Conservation (phyloP, 1,140 invertebrate species). For the Akabosia matsudoensis region DNA sequence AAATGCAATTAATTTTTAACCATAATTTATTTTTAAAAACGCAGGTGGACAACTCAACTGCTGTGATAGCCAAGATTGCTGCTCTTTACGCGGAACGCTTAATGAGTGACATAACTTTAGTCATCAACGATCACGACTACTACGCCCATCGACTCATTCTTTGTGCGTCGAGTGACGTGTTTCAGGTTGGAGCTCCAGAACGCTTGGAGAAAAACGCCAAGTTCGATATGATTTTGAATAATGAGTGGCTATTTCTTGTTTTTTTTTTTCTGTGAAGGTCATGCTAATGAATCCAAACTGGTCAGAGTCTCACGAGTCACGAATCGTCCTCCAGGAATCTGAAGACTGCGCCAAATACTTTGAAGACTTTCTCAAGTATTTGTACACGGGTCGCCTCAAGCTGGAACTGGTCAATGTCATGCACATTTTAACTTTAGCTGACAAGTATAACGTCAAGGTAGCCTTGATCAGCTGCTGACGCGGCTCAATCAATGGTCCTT, state of each 20-base stretch:
- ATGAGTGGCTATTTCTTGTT: not conserved
- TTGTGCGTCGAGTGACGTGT: slow-evolving; percentile 91
- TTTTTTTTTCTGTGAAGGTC: slow-evolving; percentile 59
- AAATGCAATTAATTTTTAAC: not conserved
- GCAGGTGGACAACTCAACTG: slow-evolving; percentile 75
- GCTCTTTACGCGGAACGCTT: slow-evolving; percentile 74
- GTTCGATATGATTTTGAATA: slow-evolving; percentile 10
- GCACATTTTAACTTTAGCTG: slow-evolving; percentile 79
- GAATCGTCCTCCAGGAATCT: slow-evolving; percentile 79
- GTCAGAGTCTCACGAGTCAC: slow-evolving; percentile 81
- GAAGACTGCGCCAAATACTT: slow-evolving; percentile 78
- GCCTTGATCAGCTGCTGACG: too few species aligned
- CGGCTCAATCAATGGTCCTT: too few species aligned
- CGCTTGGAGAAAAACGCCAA: not conserved
- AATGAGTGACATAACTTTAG: slow-evolving; percentile 79
- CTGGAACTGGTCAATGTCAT: slow-evolving; percentile 78
- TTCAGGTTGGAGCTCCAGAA: slow-evolving; percentile 64
- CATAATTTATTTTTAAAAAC: slow-evolving; percentile 40
- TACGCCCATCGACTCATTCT: slow-evolving; percentile 86
- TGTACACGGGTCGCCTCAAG: slow-evolving; percentile 86
- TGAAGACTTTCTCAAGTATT: slow-evolving; percentile 83
- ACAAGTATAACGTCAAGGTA: slow-evolving; percentile 90
- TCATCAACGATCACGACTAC: slow-evolving; percentile 75
- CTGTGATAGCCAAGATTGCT: slow-evolving; percentile 75
- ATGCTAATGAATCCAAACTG: slow-evolving; percentile 93